Base-by-base conservation (phyloP, 2,888 invertebrate species). In the Spisula subtruncata region DNA sequence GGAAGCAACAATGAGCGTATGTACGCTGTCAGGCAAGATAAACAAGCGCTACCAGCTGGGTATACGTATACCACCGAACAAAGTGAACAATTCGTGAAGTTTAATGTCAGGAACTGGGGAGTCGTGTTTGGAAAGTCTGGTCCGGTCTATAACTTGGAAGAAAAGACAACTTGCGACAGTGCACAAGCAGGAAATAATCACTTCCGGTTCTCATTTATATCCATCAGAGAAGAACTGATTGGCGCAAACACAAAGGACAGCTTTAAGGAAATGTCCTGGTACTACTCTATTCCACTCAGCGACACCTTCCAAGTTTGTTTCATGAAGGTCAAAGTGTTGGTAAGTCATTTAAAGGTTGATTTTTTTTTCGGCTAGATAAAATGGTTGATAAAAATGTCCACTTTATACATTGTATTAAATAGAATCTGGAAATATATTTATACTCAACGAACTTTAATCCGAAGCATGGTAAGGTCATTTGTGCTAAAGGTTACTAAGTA, bases 91-190 rank as follows among this genome's bases (percentile, higher is more conserved):
- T 32, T n/a, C 12, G 16, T 71, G 4, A 16, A 29, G 29, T 71
- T 71, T 71, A 71, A 71, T 16, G 71, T 71, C 12, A 29, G 71
- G 14, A 71, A 71, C 71, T 71, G 71, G 71, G 71, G 71, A 16
- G 71, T 71, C 0, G 29, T 71, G 14, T 71, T 14, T 12, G 32
- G 32, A 14, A 71, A 71, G 29, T 71, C 71, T 6, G 71, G 71
- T 10, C 71, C 71, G 16, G 71, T 71, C 32, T 71, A 71, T 32
- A 71, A 71, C 14, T 32, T 71, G 16, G 71, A 71, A 71, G 32
- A 29, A 32, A 71, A 71, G 32, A 14, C 71, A 29, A 71, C 32
- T 2, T 71, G 71, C 14, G 71, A 71, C 6, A 71, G 32, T 14
- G 71, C 71, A 32, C 29, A 1, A n/a, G 32, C 71, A 71, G 71